Evolutionary conservation across 2,888 invertebrate genomes (phyloP).

Genomic region (Cephus spinipes): DNA sequence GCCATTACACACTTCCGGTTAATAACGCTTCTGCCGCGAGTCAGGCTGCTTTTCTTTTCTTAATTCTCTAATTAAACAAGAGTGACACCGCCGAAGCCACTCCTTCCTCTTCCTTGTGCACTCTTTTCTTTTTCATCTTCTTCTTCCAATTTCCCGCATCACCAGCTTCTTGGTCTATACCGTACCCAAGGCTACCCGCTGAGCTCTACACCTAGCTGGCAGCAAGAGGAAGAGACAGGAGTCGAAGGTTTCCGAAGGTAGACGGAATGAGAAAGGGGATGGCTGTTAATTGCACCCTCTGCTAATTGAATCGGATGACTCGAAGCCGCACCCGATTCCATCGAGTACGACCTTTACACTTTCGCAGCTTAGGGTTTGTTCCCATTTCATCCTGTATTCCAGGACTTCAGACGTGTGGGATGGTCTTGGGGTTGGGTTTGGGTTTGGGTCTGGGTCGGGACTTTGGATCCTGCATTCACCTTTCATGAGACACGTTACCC

Average conservation of each 20-base stretch:
- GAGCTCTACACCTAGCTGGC: not conserved
- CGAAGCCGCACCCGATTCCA: not conserved
- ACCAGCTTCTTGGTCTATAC: not conserved
- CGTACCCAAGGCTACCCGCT: not conserved
- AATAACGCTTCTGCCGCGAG: not conserved
- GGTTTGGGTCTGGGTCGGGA: not conserved
- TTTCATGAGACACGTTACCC: not conserved
- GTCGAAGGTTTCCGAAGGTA: not conserved
- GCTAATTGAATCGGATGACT: not conserved
- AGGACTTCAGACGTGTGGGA: not conserved
- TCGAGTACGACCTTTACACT: not conserved
- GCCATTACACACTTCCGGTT: not conserved
- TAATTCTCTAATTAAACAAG: not conserved
- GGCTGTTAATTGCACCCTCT: not conserved
- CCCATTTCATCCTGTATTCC: not conserved
- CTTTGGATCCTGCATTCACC: not conserved
- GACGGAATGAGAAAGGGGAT: not conserved
- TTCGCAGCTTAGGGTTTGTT: not conserved
- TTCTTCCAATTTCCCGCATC: not conserved
- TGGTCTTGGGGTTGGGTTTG: not conserved
- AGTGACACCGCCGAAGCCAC: not conserved
- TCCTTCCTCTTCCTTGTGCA: not conserved
- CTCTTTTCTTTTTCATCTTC: not conserved
- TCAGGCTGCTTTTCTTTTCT: not conserved
- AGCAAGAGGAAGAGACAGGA: not conserved